These are phyloP conservation scores for Pseudomyrmex gracilis DNA, from an alignment of 1,140 invertebrate genomes.

Conservation along the genomic window DNA sequence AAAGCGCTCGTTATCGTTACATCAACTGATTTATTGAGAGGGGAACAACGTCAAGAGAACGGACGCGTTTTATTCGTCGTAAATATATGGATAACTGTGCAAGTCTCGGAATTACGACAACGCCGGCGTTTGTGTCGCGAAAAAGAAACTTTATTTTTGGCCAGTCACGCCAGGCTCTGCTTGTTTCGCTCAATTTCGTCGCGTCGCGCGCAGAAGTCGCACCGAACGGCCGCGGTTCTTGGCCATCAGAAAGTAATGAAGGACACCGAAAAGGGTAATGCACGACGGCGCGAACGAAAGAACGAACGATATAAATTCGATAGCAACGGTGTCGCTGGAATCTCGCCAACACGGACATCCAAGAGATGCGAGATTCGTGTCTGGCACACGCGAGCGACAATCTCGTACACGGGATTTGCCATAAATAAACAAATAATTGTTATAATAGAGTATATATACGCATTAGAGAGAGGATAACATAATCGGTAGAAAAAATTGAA, in stretches of 20 bases:
- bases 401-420: background rate
- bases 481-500: background rate
- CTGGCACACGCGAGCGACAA: conserved; percentile 34
- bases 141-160: conserved; percentile 29
- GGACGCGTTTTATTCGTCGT: conserved; percentile 11
- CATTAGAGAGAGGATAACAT: no score
- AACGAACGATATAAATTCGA: conserved; percentile 64
- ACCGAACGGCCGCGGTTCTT: background rate
- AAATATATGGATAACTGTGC: conserved; percentile 25
- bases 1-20: conserved; percentile 7
- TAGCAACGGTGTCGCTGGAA: conserved; percentile 67
- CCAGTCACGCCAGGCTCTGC: conserved; percentile 2
- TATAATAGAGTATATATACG: background rate
- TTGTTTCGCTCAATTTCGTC: conserved; percentile 42
- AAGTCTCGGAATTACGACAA: conserved; percentile 23
- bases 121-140: background rate
- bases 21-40: background rate
- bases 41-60: background rate
- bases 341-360: conserved; percentile 67
- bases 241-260: conserved; percentile 61
- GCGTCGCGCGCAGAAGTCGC: background rate
- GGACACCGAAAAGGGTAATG: conserved; percentile 63
- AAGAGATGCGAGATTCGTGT: conserved; percentile 64
- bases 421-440: conserved; percentile 30
- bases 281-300: conserved; percentile 30